Conservation (phyloP, 2,888 invertebrate genomes). For the Lamellibrachia columna region DNA sequence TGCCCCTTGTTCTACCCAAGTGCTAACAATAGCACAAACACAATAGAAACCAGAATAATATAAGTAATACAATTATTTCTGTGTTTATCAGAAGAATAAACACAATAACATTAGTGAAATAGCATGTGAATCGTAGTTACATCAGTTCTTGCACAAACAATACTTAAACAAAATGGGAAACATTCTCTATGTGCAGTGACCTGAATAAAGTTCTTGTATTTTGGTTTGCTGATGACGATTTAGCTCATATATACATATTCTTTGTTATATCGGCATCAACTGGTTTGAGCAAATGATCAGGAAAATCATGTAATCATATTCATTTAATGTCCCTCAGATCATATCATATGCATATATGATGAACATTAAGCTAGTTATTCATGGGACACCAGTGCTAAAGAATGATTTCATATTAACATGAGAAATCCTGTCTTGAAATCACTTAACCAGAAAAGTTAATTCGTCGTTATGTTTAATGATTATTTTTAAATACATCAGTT, state of each 20-base stretch:
- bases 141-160: background rate
- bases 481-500: background rate
- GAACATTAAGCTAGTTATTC: background rate
- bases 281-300: constrained; percentile 10
- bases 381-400: background rate
- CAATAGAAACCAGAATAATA: background rate
- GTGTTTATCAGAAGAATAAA: background rate
- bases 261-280: background rate
- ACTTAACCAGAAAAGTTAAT: background rate
- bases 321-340: background rate
- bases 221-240: background rate
- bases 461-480: background rate
- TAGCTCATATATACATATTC: background rate
- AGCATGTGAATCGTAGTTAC: background rate
- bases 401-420: background rate
- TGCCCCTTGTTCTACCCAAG: background rate
- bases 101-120: background rate
- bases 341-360: background rate
- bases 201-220: background rate
- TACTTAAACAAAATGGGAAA: background rate
- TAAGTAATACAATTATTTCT: background rate
- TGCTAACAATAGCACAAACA: background rate
- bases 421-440: background rate
- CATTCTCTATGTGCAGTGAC: background rate
- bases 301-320: background rate